Percentiles rank a stretch among this genome's conserved stretches.
phyloP scores from a whole-genome alignment of 35 echinoderm and acorn worm genomes.

The Chiridota heheva region DNA sequence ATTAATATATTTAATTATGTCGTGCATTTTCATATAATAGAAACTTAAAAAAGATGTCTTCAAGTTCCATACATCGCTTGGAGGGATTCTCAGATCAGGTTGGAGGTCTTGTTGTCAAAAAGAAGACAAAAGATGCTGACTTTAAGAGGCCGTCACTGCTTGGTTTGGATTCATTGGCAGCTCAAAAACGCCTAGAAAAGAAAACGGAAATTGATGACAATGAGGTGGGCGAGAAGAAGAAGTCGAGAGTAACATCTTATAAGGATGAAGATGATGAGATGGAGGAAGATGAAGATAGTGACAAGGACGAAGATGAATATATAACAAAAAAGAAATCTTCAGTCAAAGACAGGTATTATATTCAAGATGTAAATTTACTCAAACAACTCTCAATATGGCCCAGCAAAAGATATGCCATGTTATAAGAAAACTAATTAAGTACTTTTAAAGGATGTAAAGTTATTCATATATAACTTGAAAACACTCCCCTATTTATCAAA shows the following conservation, averaged over 20 bases:
- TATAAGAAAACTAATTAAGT: neutral
- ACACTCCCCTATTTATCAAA: too few relatives aligned
- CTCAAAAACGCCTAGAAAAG: slow-evolving; percentile 59
- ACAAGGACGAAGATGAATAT: neutral
- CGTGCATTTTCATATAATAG: too few relatives aligned
- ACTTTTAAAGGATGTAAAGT: neutral
- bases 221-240: slow-evolving; percentile 61
- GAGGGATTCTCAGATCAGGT: slow-evolving; percentile 60
- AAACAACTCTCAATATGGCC: neutral
- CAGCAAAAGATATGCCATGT: neutral
- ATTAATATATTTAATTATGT: too few relatives aligned
- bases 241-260: slow-evolving; percentile 81
- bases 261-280: slow-evolving; percentile 76
- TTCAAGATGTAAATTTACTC: neutral
- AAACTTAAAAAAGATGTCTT: too few relatives aligned
- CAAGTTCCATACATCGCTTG: slow-evolving; percentile 23
- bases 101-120: slow-evolving; percentile 79
- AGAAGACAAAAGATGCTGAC: slow-evolving; percentile 53
- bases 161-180: slow-evolving; percentile 70
- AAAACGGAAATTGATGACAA: slow-evolving; percentile 44
- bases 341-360: slow-evolving; percentile 25
- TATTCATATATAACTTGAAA: neutral
- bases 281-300: slow-evolving; percentile 42
- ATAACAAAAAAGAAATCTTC: slow-evolving; percentile 28
- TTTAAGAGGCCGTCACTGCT: slow-evolving; percentile 79